Evolutionary conservation across 2,888 invertebrate species (phyloP).

Genomic region (Bombyx huttoni): DNA sequence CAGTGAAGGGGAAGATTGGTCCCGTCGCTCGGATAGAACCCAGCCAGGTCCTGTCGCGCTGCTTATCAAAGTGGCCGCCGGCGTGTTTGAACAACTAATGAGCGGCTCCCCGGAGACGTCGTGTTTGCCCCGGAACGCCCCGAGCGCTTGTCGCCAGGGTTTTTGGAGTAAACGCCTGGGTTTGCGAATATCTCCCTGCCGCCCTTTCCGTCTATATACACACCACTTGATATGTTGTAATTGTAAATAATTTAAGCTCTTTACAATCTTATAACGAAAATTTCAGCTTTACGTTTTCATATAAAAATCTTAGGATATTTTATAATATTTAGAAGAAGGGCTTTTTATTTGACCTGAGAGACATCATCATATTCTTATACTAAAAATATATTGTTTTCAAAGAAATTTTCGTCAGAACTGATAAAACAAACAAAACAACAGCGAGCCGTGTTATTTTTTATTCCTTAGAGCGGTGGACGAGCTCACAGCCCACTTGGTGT

Average conservation of each 20-base stretch:
- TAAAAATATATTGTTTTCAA: too few relatives aligned
- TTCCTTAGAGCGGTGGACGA: too few relatives aligned
- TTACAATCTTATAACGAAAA: constrained; percentile 16
- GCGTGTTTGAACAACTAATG: constrained; percentile 70
- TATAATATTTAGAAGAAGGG: too few relatives aligned
- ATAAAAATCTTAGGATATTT: neutral
- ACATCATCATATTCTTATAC: too few relatives aligned
- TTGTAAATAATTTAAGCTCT: constrained; percentile 21
- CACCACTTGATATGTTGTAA: constrained; percentile 38
- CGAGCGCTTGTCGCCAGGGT: constrained; percentile 29
- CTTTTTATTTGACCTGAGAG: too few relatives aligned
- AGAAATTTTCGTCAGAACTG: too few relatives aligned
- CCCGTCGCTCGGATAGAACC: constrained; percentile 26
- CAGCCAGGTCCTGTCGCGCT: constrained; percentile 39
- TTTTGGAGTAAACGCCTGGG: constrained; percentile 47
- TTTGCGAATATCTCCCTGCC: constrained; percentile 26
- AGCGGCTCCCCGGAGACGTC: constrained; percentile 63
- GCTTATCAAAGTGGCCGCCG: constrained; percentile 69
- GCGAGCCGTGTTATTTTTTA: too few relatives aligned
- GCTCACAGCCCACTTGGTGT: too few relatives aligned
- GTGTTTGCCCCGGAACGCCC: constrained; percentile 58
- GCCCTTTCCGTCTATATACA: constrained; percentile 32
- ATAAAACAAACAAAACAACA: too few relatives aligned
- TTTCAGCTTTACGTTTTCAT: neutral
- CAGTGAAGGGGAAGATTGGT: constrained; percentile 56